Base-by-base conservation (phyloP, 1,140 invertebrate genomes). In the Drosophila auraria region DNA sequence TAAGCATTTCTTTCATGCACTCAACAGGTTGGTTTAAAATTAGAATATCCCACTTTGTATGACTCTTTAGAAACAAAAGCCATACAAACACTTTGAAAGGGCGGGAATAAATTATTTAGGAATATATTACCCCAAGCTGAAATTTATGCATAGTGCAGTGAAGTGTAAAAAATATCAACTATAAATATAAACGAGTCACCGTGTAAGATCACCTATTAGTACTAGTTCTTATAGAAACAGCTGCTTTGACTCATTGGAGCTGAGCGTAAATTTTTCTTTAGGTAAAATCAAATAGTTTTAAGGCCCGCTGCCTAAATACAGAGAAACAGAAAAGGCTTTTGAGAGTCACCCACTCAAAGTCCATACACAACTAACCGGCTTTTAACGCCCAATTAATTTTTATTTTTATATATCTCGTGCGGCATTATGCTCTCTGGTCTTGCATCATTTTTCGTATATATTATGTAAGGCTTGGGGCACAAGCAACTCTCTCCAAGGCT, bases 1-100 rank as follows among this genome's bases (percentile, higher is more conserved):
- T 64, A 9, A 40, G 33, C 54, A 40, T 53, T 60, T 17, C 11
- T 17, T 63, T 54, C 27, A 15, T 51, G 53, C 44, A 79, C 23
- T 74, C 58, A 62, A 78, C 63, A 84, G 59, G 69, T 74, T 63
- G 15, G 12, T 69, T 80, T 73, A 72, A 64, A 76, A 68, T 79
- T 82, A 79, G 70, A 33, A 60, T 49, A 14, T 70, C 5, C 51
- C 57, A 30, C 14, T 45, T 36, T 25, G 14, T 17, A 54, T 36
- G 63, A 45, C 42, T 33, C n/a, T 45, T 5, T 30, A 45, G 1
- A 17, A 20, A n/a, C 27, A 23, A 60, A 8, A 27, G 27, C n/a
- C 23, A 11, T 3, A 47, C 17, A 38, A 40, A 2, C 54, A 30
- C 40, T 56, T 27, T 20, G 27, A 53, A 38, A 56, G 17, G 23